Percentiles rank a stretch among this genome's conserved stretches.
These are phyloP conservation scores for Lates japonicus DNA, from an alignment of 2,797 vertebrate genomes.

Conservation along the genomic window DNA sequence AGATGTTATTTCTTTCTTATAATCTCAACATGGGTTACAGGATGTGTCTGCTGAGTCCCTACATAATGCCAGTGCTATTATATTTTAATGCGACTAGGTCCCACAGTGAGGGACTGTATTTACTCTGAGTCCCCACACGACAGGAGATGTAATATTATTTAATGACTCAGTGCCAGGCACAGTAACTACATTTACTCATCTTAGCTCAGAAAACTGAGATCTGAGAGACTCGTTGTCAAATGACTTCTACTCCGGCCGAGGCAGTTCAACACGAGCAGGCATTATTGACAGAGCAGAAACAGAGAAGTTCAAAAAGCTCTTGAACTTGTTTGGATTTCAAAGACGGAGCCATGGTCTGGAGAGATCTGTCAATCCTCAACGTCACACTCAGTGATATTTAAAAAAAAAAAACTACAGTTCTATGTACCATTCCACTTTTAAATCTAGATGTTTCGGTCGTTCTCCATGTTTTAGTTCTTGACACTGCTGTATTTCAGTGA, in stretches of 20 bases:
- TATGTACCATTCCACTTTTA: not conserved
- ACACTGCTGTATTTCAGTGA: not conserved
- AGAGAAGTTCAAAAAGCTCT: not conserved
- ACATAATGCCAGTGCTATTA: slow-evolving; percentile 63
- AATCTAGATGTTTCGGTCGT: not conserved
- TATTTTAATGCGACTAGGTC: slow-evolving; percentile 69
- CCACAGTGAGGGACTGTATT: slow-evolving; percentile 49
- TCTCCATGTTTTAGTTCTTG: not conserved
- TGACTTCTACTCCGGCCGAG: slow-evolving; percentile 24
- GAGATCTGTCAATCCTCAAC: not conserved
- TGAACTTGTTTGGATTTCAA: not conserved
- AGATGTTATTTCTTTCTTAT: slow-evolving; percentile 35
- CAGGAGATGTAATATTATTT: slow-evolving; percentile 67
- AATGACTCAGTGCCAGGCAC: slow-evolving; percentile 56
- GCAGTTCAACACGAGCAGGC: slow-evolving; percentile 6
- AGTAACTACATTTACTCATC: slow-evolving; percentile 44
- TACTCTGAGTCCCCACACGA: slow-evolving; percentile 44
- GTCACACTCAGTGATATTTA: not conserved
- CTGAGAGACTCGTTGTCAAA: slow-evolving; percentile 50
- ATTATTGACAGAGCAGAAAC: slow-evolving; percentile 22
- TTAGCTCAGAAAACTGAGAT: slow-evolving; percentile 29
- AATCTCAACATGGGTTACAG: slow-evolving; percentile 37
- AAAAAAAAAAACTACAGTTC: not conserved
- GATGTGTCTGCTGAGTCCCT: slow-evolving; percentile 52
- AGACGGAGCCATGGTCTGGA: not conserved